A percentile compares a stretch with the other conserved stretches of the same genome.
Evolutionary conservation across 2,888 invertebrate species (phyloP).

Genomic region (Muschampia staudingeri): DNA sequence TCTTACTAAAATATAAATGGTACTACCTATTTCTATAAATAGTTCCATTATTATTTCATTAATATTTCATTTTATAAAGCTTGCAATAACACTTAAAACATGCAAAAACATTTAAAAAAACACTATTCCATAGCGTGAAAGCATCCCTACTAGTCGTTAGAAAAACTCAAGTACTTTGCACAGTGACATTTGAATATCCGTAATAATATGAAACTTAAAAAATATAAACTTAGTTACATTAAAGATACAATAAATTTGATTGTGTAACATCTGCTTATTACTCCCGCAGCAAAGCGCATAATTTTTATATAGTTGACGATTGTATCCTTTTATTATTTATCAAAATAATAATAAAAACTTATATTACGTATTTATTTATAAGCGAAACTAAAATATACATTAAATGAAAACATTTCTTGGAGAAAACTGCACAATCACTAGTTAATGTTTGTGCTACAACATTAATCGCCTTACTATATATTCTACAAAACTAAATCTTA

Average conservation of each 20-base stretch:
- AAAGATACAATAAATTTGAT: slow-evolving; percentile 6
- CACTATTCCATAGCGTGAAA: neutral
- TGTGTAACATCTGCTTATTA: neutral
- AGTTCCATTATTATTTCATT: neutral
- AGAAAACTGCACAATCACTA: slow-evolving; percentile 24
- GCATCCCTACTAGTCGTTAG: neutral
- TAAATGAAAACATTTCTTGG: slow-evolving; percentile 13
- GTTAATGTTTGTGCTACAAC: slow-evolving; percentile 41
- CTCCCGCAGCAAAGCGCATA: neutral
- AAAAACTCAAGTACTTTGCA: slow-evolving; percentile 21
- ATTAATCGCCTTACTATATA: slow-evolving; percentile 19
- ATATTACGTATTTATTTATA: neutral
- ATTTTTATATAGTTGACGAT: neutral
- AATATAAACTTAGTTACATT: neutral
- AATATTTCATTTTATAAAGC: neutral
- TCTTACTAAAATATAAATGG: neutral
- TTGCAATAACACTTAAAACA: slow-evolving; percentile 17
- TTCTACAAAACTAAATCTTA: slow-evolving; percentile 23
- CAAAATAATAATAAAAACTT: slow-evolving; percentile 20
- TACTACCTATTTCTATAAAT: neutral
- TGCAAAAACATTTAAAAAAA: neutral
- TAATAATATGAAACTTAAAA: neutral
- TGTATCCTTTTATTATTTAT: neutral
- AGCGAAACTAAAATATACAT: neutral
- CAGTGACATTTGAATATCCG: slow-evolving; percentile 5